Evolutionary conservation across 2,113 vertebrate genomes (phyloP).

Genomic region (Triplophysa dalaica): DNA sequence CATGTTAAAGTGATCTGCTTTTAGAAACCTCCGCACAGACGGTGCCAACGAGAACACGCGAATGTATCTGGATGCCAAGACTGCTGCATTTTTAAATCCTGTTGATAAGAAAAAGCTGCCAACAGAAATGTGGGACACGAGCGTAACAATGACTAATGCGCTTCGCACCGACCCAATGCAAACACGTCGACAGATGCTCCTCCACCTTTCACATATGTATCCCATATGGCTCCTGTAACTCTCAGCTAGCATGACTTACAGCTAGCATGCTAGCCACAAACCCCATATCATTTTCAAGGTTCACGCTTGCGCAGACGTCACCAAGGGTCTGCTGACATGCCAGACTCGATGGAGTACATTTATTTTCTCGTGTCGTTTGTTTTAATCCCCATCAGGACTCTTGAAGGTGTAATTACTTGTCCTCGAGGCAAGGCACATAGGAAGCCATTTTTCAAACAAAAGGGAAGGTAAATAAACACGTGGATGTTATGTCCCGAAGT

Average conservation of each 20-base stretch:
- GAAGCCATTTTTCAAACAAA: conserved; percentile 64
- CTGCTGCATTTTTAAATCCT: conserved; percentile 67
- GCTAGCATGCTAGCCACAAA: not conserved
- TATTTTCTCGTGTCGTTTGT: conserved; percentile 67
- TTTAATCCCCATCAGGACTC: conserved; percentile 67
- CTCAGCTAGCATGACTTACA: not conserved
- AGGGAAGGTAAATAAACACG: conserved; percentile 46
- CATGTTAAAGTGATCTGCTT: conserved; percentile 22
- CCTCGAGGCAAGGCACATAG: conserved; percentile 59
- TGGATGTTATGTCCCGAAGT: conserved; percentile 13
- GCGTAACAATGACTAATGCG: conserved; percentile 70
- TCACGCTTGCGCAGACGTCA: not conserved
- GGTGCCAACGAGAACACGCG: conserved; percentile 6
- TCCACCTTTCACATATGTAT: conserved; percentile 46
- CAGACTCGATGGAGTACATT: conserved; percentile 25
- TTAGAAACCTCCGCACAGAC: conserved; percentile 21
- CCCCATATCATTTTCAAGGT: not conserved
- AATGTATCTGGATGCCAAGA: conserved; percentile 9
- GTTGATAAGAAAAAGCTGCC: conserved; percentile 71
- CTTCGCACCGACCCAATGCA: conserved; percentile 57
- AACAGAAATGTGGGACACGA: conserved; percentile 56
- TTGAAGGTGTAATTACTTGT: conserved; percentile 69
- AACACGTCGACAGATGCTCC: conserved; percentile 60
- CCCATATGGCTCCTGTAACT: conserved; percentile 57
- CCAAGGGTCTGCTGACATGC: not conserved